Base-by-base conservation (phyloP, 2,888 invertebrate genomes). In the Protonemura montana region DNA sequence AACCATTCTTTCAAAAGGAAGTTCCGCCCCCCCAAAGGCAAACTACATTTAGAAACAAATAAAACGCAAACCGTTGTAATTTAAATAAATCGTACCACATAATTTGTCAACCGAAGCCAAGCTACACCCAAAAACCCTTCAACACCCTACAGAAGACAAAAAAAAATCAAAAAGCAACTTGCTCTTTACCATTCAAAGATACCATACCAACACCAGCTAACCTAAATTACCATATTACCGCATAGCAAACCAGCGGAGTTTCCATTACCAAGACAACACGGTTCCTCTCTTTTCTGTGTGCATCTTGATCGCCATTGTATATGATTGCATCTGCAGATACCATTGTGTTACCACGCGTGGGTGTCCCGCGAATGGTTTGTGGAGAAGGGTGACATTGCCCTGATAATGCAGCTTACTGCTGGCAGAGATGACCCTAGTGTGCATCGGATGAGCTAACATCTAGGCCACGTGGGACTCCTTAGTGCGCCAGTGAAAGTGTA, bases 401-500 rank as follows among this genome's bases (percentile, higher is more conserved):
- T 59, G 59, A 13, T 59, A 59, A 1, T 21, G 21, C 59, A 21
- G 59, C 59, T 59, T 59, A 13, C 21, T 10, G 59, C 59, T 59
- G 1, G 59, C 59, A 1, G 21, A 59, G 59, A 59, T 59, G 59
- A 59, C 59, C 59, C 59, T 59, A 16, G 59, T 21, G 59, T 21
- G 59, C 59, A 59, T 59, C 59, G 59, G 59, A 59, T 59, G 59
- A 59, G 21, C 59, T 59, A 59, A 59, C 59, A 59, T 59, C 59
- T 59, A 59, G 59, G 59, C 59, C 59, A 59, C 59, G 21, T 13
- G 59, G 59, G 59, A 59, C 59, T 59, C 59, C 21, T 59, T 10
- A 7, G 21, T 41, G 59, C 59, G 35, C 35, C 10, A 59, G 59
- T 59, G 59, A 59, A 59, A 59, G 59, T n/a, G n/a, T 59, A 59